Percentiles rank a stretch among this genome's conserved stretches.
Conservation (phyloP, 2,888 invertebrate species). For the Phragmatobia fuliginosa region DNA sequence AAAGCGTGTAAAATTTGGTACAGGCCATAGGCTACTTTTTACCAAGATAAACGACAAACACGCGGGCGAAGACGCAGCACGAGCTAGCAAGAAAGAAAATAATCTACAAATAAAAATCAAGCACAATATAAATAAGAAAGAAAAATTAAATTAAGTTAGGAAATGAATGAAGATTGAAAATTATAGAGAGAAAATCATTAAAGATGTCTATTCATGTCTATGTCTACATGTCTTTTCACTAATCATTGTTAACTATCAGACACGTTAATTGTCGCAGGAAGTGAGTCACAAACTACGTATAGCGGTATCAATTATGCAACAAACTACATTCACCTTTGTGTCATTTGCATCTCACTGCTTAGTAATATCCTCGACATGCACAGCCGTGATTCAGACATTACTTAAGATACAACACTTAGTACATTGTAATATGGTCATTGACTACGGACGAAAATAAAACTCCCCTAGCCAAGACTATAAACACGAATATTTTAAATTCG, state of each 20-base stretch:
- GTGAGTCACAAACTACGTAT: conserved; percentile 2
- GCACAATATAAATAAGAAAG: too few species aligned
- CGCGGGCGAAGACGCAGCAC: too few species aligned
- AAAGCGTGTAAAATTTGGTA: too few species aligned
- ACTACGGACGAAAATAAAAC: background rate
- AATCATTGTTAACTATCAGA: background rate
- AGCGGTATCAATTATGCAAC: conserved; percentile 7
- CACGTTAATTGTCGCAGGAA: background rate
- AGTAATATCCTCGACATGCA: conserved; percentile 6
- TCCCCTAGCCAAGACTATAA: background rate
- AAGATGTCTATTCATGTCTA: too few species aligned
- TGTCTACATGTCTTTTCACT: background rate
- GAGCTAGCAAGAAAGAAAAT: too few species aligned
- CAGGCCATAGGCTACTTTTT: too few species aligned
- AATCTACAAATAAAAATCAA: too few species aligned
- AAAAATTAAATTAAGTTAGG: too few species aligned
- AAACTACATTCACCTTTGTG: conserved; percentile 7
- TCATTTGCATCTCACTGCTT: conserved; percentile 7
- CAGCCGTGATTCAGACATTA: conserved; percentile 16
- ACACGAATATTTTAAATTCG: too few species aligned
- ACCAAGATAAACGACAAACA: too few species aligned
- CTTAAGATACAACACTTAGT: conserved; percentile 4
- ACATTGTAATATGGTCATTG: conserved; percentile 2
- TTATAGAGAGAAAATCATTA: too few species aligned
- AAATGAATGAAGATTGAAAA: too few species aligned